These are phyloP conservation scores for Chrysogorgia sp. DNA, from an alignment of 92 coral and sea anemone genomes.

Conservation along the genomic window DNA sequence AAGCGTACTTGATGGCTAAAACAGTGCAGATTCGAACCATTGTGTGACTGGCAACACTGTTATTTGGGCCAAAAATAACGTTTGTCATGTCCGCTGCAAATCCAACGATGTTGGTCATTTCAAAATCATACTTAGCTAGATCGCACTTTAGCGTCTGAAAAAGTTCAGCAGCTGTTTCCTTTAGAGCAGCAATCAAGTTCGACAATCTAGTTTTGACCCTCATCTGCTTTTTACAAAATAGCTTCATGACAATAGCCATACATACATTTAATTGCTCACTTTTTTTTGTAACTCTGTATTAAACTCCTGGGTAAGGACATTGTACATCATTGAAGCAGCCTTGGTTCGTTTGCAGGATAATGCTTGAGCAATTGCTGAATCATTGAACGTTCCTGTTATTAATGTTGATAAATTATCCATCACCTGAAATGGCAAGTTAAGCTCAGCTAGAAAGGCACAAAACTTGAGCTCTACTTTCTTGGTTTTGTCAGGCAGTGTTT, in stretches of 20 bases:
- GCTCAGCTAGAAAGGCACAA: slow-evolving; percentile 17
- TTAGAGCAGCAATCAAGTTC: slow-evolving; percentile 15
- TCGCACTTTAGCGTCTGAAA: slow-evolving; percentile 16
- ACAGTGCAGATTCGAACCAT: slow-evolving; percentile 19
- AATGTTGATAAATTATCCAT: slow-evolving; percentile 11
- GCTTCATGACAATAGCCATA: slow-evolving; percentile 40
- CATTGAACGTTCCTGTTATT: slow-evolving; percentile 10
- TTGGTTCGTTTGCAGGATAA: slow-evolving; percentile 28
- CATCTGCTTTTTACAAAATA: not conserved
- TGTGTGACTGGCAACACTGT: slow-evolving; percentile 33
- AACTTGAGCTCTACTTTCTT: slow-evolving; percentile 8
- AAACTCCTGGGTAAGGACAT: slow-evolving; percentile 27
- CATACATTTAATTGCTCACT: slow-evolving; percentile 7
- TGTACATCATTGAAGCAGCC: slow-evolving; percentile 32
- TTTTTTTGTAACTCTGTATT: too few relatives aligned
- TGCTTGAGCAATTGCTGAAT: slow-evolving; percentile 25
- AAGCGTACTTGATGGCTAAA: slow-evolving; percentile 31
- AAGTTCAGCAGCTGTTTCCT: slow-evolving; percentile 30
- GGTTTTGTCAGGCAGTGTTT: not conserved
- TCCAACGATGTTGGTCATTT: slow-evolving; percentile 12
- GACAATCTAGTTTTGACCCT: slow-evolving; percentile 24
- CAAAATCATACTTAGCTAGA: slow-evolving; percentile 34
- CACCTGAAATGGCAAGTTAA: slow-evolving; percentile 9
- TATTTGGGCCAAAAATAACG: slow-evolving; percentile 23
- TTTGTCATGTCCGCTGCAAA: slow-evolving; percentile 35